phyloP scores from a whole-genome alignment of 2,888 invertebrate genomes.

The Agrochola lychnidis region DNA sequence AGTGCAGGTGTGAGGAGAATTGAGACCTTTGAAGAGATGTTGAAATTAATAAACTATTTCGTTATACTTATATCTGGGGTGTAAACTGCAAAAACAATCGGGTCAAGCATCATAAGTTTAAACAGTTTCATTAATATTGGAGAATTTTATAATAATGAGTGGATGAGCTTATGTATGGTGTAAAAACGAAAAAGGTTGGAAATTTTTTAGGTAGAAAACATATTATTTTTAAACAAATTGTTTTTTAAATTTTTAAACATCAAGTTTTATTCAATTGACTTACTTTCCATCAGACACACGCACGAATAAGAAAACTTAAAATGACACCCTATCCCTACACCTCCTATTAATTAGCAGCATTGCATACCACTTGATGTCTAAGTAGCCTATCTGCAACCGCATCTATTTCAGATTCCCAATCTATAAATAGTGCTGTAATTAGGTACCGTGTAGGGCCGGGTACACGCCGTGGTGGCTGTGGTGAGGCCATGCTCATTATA shows the following conservation, averaged over 20 bases:
- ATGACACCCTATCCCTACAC: background rate
- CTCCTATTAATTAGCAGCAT: conserved; percentile 45
- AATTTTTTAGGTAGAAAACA: too few relatives aligned
- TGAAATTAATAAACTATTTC: background rate
- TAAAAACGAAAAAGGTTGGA: background rate
- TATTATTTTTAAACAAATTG: background rate
- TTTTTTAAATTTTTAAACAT: too few relatives aligned
- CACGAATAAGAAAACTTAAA: conserved; percentile 1
- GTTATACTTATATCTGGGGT: background rate
- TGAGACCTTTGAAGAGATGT: conserved; percentile 26
- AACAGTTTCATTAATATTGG: background rate
- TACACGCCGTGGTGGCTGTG: conserved; percentile 41
- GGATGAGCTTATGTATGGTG: background rate
- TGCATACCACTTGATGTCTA: conserved; percentile 45
- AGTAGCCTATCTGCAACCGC: conserved; percentile 27
- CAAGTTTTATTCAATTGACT: background rate
- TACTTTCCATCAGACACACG: background rate
- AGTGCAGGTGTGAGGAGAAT: conserved; percentile 33
- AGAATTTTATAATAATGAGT: too few relatives aligned
- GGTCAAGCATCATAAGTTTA: background rate
- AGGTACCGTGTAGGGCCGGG: conserved; percentile 57
- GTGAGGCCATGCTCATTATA: conserved; percentile 56
- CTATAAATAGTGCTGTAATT: conserved; percentile 66
- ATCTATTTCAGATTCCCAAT: conserved; percentile 58
- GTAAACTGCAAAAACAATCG: background rate